phyloP scores from a whole-genome alignment of 1,140 invertebrate genomes.

The Mercenaria mercenaria region DNA sequence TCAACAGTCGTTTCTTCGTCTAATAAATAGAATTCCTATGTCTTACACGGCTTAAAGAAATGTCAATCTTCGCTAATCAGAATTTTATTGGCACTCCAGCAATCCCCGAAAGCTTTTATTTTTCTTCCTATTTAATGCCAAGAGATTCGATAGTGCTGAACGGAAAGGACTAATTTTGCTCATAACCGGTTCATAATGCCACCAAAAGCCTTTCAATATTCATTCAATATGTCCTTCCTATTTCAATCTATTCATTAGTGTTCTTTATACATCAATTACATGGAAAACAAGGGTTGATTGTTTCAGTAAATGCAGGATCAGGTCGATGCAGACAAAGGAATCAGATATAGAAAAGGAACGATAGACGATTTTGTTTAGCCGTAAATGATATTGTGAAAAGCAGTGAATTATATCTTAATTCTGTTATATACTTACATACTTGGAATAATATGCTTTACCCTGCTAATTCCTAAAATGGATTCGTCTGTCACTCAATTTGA shows the following conservation, averaged over 20 bases:
- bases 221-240: constrained; percentile 60
- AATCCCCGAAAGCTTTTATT: constrained; percentile 41
- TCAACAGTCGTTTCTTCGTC: background rate
- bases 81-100: constrained; percentile 33
- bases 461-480: no score
- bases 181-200: constrained; percentile 52
- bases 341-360: no score
- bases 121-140: constrained; percentile 3
- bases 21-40: background rate
- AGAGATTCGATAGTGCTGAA: constrained; percentile 9
- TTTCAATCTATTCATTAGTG: constrained; percentile 59
- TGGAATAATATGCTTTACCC: no score
- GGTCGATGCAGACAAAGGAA: background rate
- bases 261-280: constrained; percentile 59
- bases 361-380: no score
- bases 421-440: no score
- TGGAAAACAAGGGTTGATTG: constrained; percentile 19
- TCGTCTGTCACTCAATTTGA: no score
- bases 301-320: constrained; percentile 38
- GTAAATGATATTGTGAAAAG: no score
- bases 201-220: constrained; percentile 46
- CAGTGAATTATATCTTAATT: no score
- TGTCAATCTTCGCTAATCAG: constrained; percentile 4
- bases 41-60: background rate
- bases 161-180: constrained; percentile 48